Conservation (phyloP, 2,113 vertebrate genomes). For the Ceyx margarethae region DNA sequence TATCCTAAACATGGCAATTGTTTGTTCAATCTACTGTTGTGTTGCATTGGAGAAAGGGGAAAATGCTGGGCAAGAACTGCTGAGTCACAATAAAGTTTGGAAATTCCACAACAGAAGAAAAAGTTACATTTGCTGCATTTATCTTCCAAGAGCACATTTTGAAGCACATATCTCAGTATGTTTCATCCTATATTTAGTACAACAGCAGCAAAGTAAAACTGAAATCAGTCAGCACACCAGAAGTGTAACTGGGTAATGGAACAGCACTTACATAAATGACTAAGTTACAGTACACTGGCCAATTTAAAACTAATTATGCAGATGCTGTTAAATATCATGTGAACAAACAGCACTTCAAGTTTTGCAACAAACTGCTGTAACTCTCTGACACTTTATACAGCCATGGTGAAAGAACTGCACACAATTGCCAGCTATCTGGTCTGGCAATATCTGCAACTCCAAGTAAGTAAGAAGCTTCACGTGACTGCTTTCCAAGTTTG, state of each 20-base stretch:
- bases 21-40: accelerated
- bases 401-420: not conserved
- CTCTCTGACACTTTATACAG: not conserved
- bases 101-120: not conserved
- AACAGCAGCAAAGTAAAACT: conserved; percentile 29
- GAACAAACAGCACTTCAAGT: conserved; percentile 6
- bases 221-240: not conserved
- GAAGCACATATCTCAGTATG: not conserved
- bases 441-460: not conserved
- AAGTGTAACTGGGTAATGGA: conserved; percentile 11
- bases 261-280: conserved; percentile 25
- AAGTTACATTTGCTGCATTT: not conserved
- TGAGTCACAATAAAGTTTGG: not conserved
- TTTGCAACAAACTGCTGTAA: conserved; percentile 10
- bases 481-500: not conserved
- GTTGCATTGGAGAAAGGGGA: not conserved
- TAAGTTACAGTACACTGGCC: not conserved
- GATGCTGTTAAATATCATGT: not conserved
- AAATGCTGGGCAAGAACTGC: not conserved
- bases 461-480: not conserved
- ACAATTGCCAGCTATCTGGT: not conserved
- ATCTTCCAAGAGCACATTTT: conserved; percentile 9
- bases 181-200: conserved; percentile 4
- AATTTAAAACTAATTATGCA: conserved; percentile 32
- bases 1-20: not conserved